A percentile compares a stretch with the other conserved stretches of the same genome.
Conservation (phyloP, 2,113 vertebrate species). For the Numenius arquata region DNA sequence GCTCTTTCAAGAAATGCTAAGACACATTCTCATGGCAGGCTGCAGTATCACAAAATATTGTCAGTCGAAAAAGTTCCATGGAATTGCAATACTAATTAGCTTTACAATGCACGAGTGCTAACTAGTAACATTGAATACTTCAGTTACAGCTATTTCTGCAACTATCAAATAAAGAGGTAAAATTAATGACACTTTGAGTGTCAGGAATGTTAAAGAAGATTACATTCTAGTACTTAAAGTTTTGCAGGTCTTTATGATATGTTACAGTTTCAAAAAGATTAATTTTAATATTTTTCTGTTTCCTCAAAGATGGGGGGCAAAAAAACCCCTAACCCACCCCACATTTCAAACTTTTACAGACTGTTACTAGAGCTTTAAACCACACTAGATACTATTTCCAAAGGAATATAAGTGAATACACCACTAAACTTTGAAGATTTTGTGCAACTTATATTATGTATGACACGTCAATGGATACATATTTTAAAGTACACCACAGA, state of each 20-base stretch:
- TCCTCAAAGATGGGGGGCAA: background rate
- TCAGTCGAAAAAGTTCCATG: background rate
- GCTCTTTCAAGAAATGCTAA: background rate
- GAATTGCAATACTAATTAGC: background rate
- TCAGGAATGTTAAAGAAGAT: background rate
- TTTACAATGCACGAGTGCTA: background rate
- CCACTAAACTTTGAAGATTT: background rate
- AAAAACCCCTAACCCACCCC: background rate
- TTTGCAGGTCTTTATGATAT: background rate
- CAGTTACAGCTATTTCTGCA: background rate
- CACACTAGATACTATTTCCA: background rate
- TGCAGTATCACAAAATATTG: background rate
- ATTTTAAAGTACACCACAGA: background rate
- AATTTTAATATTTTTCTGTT: background rate
- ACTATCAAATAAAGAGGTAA: background rate
- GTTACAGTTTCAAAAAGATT: background rate
- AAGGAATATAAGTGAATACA: background rate
- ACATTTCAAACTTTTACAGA: background rate
- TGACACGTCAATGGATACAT: accelerated
- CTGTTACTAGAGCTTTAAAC: background rate
- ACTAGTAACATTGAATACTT: background rate
- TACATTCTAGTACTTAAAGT: background rate
- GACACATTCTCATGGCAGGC: background rate
- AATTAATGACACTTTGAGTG: background rate
- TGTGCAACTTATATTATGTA: background rate